These are phyloP conservation scores for Pongo abelii DNA, from an alignment of 2,113 vertebrate genomes.

Conservation along the genomic window DNA sequence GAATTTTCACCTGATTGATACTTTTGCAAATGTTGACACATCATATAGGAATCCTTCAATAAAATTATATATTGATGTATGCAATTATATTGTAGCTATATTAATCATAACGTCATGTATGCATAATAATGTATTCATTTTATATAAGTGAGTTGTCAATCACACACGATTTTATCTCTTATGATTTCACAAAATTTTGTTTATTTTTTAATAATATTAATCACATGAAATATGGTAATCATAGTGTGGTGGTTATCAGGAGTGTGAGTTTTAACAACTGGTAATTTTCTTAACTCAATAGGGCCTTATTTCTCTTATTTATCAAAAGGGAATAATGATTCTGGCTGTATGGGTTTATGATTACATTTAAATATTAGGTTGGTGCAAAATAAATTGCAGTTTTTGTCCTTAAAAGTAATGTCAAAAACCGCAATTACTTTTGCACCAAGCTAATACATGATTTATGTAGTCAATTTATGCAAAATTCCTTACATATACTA, in stretches of 20 bases:
- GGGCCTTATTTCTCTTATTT: not conserved
- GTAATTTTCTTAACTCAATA: not conserved
- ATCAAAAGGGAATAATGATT: not conserved
- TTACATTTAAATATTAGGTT: not conserved
- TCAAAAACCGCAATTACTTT: no score
- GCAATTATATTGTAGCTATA: not conserved
- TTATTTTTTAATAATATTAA: not conserved
- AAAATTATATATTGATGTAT: not conserved
- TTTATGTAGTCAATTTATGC: not conserved
- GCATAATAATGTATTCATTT: not conserved
- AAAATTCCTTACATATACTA: not conserved
- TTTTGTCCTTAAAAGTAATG: no score
- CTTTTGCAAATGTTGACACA: not conserved
- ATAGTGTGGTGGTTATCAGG: not conserved
- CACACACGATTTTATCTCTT: not conserved
- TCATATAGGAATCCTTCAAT: not conserved
- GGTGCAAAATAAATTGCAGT: no score
- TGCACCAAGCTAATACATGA: not conserved
- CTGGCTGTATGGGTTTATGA: not conserved
- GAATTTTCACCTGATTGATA: not conserved
- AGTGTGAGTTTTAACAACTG: not conserved
- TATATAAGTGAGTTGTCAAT: not conserved
- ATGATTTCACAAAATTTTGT: constrained; percentile 1
- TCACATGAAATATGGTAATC: not conserved
- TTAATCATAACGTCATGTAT: not conserved